Percentiles rank a stretch among this genome's conserved stretches.
Conservation (phyloP, 2,113 vertebrate species). For the Edolisoma coerulescens region DNA sequence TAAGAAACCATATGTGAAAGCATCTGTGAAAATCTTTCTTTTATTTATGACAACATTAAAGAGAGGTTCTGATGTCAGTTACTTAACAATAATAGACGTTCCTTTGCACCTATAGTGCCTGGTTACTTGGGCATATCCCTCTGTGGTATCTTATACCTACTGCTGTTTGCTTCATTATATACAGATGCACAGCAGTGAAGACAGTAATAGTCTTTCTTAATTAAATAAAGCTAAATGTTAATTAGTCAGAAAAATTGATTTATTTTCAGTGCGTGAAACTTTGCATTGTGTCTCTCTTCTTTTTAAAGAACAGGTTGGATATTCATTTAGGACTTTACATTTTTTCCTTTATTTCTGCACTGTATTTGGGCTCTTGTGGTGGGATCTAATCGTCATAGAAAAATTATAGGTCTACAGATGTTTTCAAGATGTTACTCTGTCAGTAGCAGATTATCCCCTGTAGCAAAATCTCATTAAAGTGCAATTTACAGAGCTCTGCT, state of each 20-base stretch:
- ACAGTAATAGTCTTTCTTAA: slow-evolving; percentile 84
- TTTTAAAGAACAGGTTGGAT: slow-evolving; percentile 78
- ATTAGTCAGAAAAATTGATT: slow-evolving; percentile 83
- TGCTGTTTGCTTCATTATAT: slow-evolving; percentile 84
- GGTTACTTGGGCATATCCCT: slow-evolving; percentile 79
- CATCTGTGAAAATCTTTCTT: slow-evolving; percentile 81
- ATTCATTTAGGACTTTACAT: slow-evolving; percentile 72
- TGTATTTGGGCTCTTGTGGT: slow-evolving; percentile 80
- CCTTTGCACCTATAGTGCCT: slow-evolving; percentile 77
- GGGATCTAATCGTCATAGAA: slow-evolving; percentile 91
- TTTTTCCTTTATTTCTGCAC: slow-evolving; percentile 70
- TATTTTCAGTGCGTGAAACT: slow-evolving; percentile 73
- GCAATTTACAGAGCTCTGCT: slow-evolving; percentile 99
- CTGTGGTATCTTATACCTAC: slow-evolving; percentile 80
- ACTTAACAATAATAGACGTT: slow-evolving; percentile 82
- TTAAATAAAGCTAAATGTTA: slow-evolving; percentile 88
- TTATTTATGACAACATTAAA: slow-evolving; percentile 83
- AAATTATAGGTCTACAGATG: slow-evolving; percentile 99
- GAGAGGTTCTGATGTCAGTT: slow-evolving; percentile 79
- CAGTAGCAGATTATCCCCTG: slow-evolving; percentile 99
- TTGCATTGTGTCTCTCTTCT: slow-evolving; percentile 57
- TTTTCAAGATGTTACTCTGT: slow-evolving; percentile 99
- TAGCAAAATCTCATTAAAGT: slow-evolving; percentile 99
- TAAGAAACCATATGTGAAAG: slow-evolving; percentile 81
- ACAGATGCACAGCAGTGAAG: slow-evolving; percentile 83